Evolutionary conservation across 2,888 invertebrate genomes (phyloP).

Genomic region (Sesia bembeciformis): DNA sequence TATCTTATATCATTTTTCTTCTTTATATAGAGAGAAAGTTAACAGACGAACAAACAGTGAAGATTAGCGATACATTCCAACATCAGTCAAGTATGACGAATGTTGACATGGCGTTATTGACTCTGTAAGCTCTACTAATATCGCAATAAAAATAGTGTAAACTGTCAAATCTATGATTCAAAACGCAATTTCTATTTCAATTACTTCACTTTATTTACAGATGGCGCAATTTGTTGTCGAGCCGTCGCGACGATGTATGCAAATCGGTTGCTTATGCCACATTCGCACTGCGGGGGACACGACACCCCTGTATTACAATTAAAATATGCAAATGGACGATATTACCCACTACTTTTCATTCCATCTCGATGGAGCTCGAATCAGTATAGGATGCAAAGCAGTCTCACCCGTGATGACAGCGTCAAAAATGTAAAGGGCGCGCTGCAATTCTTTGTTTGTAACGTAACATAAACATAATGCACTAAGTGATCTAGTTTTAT

Average conservation of each 20-base stretch:
- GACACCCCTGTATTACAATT: conserved; percentile 58
- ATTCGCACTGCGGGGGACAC: conserved; percentile 46
- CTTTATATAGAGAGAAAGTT: no score
- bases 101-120: no score
- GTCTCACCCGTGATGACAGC: conserved; percentile 27
- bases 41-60: no score
- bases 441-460: not conserved
- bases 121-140: no score
- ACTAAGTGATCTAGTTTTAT: no score
- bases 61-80: no score
- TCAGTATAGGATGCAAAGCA: conserved; percentile 34
- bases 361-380: conserved; percentile 46
- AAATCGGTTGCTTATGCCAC: conserved; percentile 56
- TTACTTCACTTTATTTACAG: conserved; percentile 43
- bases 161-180: no score
- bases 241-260: conserved; percentile 46
- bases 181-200: not conserved
- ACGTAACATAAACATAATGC: no score
- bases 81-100: no score
- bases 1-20: no score
- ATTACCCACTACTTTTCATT: conserved; percentile 70
- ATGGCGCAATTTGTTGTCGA: conserved; percentile 42
- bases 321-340: conserved; percentile 70
- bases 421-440: conserved; percentile 28
- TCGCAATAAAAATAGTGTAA: no score